Evolutionary conservation across 1,140 invertebrate species (phyloP), one percentile per base, ranked within the genome.

Genomic region (Platyscapa corneri): DNA sequence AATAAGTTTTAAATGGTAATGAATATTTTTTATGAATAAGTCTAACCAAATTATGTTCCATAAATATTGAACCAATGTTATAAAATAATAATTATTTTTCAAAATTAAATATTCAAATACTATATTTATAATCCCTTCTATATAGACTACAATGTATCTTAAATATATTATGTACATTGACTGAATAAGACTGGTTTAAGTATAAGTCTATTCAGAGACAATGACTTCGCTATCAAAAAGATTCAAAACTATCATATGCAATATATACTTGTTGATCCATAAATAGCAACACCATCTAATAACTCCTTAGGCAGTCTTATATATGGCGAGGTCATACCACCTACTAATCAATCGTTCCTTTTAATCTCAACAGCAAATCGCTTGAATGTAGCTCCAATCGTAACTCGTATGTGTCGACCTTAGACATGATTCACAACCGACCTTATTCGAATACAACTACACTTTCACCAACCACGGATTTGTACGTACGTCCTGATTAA

Each of bases 301-400:
- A 75, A 8, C 42, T 82, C 30, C 30, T 30, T 27, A 56, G 34
- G 46, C 74, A 32, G 60, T 16, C 12, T 14, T 56, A 78, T 70
- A 70, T 70, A 79, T n/a, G 67, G 46, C 77, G 83, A 85, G 77
- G 83, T 78, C 67, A 70, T 39, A 80, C 65, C 77, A 65, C 32
- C 77, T 79, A 72, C 77, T 75, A 80, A 85, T 85, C 83, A 80
- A 85, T 87, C 75, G 80, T 53, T 81, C 49, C 46, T 56, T 65
- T 83, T 30, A 87, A 82, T 87, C 84, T 82, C 76, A 85, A 81
- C 82, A 67, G 56, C 78, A 74, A 84, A 82, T 85, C 86, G 30
- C 49, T 8, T 12, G 56, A 75, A 79, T 49, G 76, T 53, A 80
- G 32, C 65, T 75, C 46, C 32, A 32, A 49, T 78, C 23, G 49